phyloP scores from a whole-genome alignment of 2,797 vertebrate species.

The Jordanella pulchra region DNA sequence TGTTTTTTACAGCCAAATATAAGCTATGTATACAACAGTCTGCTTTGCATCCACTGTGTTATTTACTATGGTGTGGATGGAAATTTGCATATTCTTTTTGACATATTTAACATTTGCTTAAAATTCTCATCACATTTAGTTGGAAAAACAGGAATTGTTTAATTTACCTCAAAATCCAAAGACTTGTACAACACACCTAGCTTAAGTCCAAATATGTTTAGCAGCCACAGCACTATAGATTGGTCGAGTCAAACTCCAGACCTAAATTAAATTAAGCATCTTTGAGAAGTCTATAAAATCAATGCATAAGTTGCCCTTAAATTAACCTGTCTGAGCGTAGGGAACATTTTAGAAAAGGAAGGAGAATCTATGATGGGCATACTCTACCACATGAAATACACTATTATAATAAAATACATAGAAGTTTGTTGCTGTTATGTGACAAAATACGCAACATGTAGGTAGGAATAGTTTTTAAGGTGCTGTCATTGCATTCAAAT shows the following conservation, averaged over 20 bases:
- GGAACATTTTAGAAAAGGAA: not conserved
- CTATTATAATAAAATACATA: not conserved
- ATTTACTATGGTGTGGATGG: too few relatives aligned
- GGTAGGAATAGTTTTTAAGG: not conserved
- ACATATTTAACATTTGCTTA: too few relatives aligned
- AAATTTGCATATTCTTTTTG: too few relatives aligned
- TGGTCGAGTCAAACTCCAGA: not conserved
- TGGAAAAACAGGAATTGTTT: too few relatives aligned
- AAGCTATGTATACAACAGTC: too few relatives aligned
- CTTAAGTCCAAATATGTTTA: not conserved
- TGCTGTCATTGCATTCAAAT: not conserved
- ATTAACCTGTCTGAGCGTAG: not conserved
- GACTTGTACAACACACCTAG: not conserved
- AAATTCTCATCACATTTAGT: too few relatives aligned
- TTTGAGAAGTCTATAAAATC: not conserved
- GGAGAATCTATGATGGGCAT: not conserved
- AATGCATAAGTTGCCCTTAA: not conserved
- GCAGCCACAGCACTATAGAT: too few relatives aligned
- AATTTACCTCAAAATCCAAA: not conserved
- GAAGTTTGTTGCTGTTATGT: too few relatives aligned
- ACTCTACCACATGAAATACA: not conserved
- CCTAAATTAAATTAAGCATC: not conserved
- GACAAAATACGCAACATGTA: not conserved
- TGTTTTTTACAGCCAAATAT: too few relatives aligned
- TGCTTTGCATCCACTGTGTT: too few relatives aligned